Evolutionary conservation across 2,113 vertebrate genomes (phyloP).

Genomic region (Hystrix brachyura): DNA sequence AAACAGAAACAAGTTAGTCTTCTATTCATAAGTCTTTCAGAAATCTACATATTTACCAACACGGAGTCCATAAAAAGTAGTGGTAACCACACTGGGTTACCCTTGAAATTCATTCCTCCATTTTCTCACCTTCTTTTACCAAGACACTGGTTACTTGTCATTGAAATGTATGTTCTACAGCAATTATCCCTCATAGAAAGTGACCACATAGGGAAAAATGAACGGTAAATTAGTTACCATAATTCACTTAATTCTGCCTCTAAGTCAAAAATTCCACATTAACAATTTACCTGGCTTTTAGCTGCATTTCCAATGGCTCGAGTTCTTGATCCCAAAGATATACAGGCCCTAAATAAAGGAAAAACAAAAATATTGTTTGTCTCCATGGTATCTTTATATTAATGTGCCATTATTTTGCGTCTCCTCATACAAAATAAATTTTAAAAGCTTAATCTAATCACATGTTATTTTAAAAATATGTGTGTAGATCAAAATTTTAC

Average conservation of each 20-base stretch:
- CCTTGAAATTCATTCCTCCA: constrained; percentile 14
- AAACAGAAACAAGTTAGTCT: neutral
- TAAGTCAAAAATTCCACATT: constrained; percentile 52
- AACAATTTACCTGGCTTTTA: constrained; percentile 95
- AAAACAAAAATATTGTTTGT: constrained; percentile 36
- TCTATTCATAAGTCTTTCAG: neutral
- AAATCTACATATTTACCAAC: constrained; percentile 29
- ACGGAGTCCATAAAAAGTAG: neutral
- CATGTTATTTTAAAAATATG: constrained; percentile 26
- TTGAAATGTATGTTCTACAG: neutral
- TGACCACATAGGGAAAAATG: neutral
- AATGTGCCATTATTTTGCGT: constrained; percentile 5
- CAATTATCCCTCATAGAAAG: neutral
- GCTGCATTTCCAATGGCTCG: constrained; percentile 97
- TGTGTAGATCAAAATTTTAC: constrained; percentile 2
- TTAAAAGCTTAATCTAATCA: neutral
- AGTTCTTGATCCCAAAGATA: constrained; percentile 96
- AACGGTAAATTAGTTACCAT: neutral
- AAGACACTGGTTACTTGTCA: neutral
- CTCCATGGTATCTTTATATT: constrained; percentile 24
- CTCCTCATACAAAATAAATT: neutral
- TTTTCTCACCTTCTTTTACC: neutral
- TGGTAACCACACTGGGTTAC: neutral
- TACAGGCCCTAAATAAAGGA: constrained; percentile 91
- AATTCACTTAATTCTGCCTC: neutral